phyloP scores from a whole-genome alignment of 2,888 invertebrate genomes.

The Vandiemenella viatica region DNA sequence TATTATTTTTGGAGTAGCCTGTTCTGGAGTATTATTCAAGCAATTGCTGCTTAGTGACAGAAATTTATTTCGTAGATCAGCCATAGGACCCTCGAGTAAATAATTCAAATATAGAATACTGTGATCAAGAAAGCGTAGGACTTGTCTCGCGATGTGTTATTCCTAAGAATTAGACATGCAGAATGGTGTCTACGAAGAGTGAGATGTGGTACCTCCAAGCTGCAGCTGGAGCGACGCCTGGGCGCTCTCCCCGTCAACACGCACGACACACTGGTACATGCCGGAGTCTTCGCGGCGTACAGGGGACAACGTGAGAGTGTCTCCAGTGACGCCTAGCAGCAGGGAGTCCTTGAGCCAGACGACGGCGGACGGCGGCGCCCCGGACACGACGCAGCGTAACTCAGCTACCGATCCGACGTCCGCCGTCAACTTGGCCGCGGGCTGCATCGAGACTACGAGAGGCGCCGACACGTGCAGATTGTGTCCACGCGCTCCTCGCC shows the following conservation, averaged over 20 bases:
- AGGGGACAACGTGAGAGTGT: constrained; percentile 21
- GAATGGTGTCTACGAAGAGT: too few species aligned
- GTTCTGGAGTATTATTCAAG: too few species aligned
- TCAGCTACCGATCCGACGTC: constrained; percentile 11
- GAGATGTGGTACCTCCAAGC: constrained; percentile 17
- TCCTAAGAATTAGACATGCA: too few species aligned
- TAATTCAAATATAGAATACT: too few species aligned
- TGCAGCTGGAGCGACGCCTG: constrained; percentile 27
- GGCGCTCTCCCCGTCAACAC: constrained; percentile 23
- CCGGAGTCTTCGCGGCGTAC: constrained; percentile 27
- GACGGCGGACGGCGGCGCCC: constrained; percentile 7
- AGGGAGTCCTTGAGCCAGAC: constrained; percentile 17
- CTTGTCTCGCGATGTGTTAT: too few species aligned
- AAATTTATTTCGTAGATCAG: too few species aligned
- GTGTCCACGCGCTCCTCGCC: constrained; percentile 15
- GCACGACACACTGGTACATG: constrained; percentile 26
- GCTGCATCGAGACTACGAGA: constrained; percentile 20
- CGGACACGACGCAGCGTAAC: constrained; percentile 12
- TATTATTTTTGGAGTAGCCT: too few species aligned
- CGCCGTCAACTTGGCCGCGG: constrained; percentile 21
- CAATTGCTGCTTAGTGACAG: too few species aligned
- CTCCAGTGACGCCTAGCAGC: constrained; percentile 1
- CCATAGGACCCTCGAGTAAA: too few species aligned
- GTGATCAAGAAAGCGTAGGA: too few species aligned
- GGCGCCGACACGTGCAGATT: constrained; percentile 20